A percentile compares a stretch with the other conserved stretches of the same genome.
Evolutionary conservation across 2,797 vertebrate genomes (phyloP).

Genomic region (Ctenopoma kingsleyae): DNA sequence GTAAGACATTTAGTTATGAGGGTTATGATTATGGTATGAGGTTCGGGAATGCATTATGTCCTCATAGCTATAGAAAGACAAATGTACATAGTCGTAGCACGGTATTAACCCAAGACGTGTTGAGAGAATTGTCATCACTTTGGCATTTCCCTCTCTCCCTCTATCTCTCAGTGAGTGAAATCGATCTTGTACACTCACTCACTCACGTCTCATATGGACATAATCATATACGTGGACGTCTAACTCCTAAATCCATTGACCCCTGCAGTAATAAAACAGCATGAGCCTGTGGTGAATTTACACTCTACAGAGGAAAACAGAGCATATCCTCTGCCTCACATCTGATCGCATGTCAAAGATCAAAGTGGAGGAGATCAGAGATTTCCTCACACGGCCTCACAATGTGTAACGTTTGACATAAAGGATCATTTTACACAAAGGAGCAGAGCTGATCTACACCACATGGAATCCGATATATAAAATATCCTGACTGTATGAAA

Average conservation of each 20-base stretch:
- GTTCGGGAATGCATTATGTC: neutral
- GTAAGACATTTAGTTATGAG: too few relatives aligned
- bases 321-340: slow-evolving; percentile 39
- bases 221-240: slow-evolving; percentile 47
- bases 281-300: slow-evolving; percentile 46
- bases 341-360: slow-evolving; percentile 64
- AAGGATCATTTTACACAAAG: slow-evolving; percentile 51
- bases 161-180: neutral
- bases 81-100: neutral
- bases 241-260: slow-evolving; percentile 28
- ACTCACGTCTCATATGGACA: slow-evolving; percentile 52
- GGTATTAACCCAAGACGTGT: neutral
- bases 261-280: slow-evolving; percentile 43
- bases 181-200: slow-evolving; percentile 23
- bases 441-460: slow-evolving; percentile 39
- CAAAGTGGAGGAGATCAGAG: slow-evolving; percentile 59
- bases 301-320: slow-evolving; percentile 39
- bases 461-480: slow-evolving; percentile 21
- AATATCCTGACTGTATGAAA: neutral
- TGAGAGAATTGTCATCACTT: slow-evolving; percentile 37
- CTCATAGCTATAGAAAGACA: neutral
- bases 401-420: slow-evolving; percentile 36
- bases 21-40: too few relatives aligned
- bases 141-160: slow-evolving; percentile 40
- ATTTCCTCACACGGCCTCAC: slow-evolving; percentile 21